Conservation (phyloP, 2,797 vertebrate genomes). For the Xenopus petersii region DNA sequence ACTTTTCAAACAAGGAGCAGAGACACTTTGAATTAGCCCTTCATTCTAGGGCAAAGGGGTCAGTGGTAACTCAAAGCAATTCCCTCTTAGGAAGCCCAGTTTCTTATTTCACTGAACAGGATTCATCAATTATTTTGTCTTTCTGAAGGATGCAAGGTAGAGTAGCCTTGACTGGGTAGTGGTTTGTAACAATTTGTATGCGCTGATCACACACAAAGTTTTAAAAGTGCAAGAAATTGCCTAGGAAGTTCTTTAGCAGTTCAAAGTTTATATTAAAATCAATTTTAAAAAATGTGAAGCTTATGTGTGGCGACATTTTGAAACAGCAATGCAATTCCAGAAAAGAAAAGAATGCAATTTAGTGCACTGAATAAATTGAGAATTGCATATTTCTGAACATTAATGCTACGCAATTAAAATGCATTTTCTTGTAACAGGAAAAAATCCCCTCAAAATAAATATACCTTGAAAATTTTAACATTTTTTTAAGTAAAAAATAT, state of each 20-base stretch:
- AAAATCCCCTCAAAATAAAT: too few relatives aligned
- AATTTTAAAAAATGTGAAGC: neutral
- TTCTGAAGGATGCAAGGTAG: conserved; percentile 20
- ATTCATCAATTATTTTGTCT: conserved; percentile 32
- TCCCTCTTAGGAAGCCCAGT: conserved; percentile 14
- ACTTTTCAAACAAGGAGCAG: conserved; percentile 6
- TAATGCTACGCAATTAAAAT: too few relatives aligned
- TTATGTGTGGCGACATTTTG: too few relatives aligned
- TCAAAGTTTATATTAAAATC: neutral
- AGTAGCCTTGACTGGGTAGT: conserved; percentile 18
- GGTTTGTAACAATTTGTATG: conserved; percentile 4
- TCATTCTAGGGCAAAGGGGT: conserved; percentile 13
- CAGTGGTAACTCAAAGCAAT: conserved; percentile 24
- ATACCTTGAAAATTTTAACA: too few relatives aligned
- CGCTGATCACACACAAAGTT: conserved; percentile 7
- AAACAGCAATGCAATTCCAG: neutral
- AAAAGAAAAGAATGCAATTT: neutral
- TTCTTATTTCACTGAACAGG: conserved; percentile 10
- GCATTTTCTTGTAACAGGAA: neutral
- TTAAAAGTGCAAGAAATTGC: neutral
- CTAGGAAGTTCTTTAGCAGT: neutral
- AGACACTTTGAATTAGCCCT: conserved; percentile 22
- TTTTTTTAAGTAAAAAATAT: too few relatives aligned
- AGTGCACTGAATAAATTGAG: neutral
- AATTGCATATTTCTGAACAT: neutral